phyloP scores from a whole-genome alignment of 2,888 invertebrate genomes.

The Prostheceraeus crozeri region DNA sequence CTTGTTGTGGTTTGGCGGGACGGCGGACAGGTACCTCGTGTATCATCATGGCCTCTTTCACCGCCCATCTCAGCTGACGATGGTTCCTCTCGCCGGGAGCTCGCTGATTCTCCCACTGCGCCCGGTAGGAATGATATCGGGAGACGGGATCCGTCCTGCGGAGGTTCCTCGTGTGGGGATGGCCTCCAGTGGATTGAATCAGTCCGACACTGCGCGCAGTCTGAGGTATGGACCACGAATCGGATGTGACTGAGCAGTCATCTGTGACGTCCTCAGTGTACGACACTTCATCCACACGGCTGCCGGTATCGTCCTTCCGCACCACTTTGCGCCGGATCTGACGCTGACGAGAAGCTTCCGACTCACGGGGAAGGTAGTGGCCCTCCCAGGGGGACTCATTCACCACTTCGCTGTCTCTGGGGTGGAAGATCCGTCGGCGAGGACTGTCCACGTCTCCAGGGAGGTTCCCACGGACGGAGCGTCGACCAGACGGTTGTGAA shows the following conservation, averaged over 20 bases:
- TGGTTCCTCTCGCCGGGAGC: conserved; percentile 55
- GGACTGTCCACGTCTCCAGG: no score
- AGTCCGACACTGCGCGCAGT: background rate
- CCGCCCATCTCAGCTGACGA: conserved; percentile 51
- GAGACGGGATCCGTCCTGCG: conserved; percentile 46
- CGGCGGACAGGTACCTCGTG: conserved; percentile 43
- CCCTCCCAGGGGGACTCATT: no score
- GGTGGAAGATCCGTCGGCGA: no score
- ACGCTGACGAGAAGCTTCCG: no score
- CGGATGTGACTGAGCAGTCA: background rate
- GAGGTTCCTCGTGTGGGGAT: conserved; percentile 30
- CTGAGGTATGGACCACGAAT: background rate
- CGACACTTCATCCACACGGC: no score
- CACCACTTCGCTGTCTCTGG: no score
- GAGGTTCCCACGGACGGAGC: no score
- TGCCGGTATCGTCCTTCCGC: no score
- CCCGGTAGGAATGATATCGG: conserved; percentile 49
- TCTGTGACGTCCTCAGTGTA: background rate
- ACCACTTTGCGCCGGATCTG: no score
- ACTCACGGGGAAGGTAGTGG: no score
- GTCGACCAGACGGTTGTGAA: no score
- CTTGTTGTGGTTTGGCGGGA: conserved; percentile 20
- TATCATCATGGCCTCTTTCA: conserved; percentile 52
- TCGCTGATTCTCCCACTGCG: conserved; percentile 47
- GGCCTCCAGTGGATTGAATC: background rate